Evolutionary conservation across 1,140 invertebrate genomes (phyloP), one percentile per base, ranked within the genome.

Genomic region (Apis cerana): DNA sequence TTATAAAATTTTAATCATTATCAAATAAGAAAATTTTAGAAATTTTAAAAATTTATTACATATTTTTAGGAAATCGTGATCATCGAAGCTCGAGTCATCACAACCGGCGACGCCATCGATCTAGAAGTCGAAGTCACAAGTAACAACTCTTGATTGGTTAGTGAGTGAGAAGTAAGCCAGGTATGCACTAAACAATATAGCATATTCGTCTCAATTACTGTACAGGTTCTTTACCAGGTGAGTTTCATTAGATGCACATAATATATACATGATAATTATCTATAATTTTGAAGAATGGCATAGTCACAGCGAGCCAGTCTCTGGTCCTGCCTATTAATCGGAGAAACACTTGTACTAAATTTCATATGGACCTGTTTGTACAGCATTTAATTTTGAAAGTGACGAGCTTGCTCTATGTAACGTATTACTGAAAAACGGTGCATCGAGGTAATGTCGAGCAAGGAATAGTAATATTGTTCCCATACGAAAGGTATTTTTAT

Each of bases 131-230:
- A 92, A 94, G 92, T 94, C 93, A 91, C 93, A 94, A 94, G 91
- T 94, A 94, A 94, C 93, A 91, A 93, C 91, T 92, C 93, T 94
- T 94, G 94, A 94, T 94, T 94, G 93, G 94, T 94, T 94, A 94
- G 94, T 94, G 93, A 94, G 92, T 94, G 93, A 93, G 92, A 92
- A 93, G 85, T 90, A 88, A 93, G 78, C 90, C 92, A 94, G 94
- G 94, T 94, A 94, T 94, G 94, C 92, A 94, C 90, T 90, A 93
- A 91, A 92, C 84, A 86, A 92, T 93, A 89, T 92, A 94, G 89
- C 91, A 91, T 93, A 93, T 93, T 93, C 93, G 92, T 94, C 92
- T 92, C 94, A 94, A 93, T 94, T 93, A 93, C 91, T 94, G 90
- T 94, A 94, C 93, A 94, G 93, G 91, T 94, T 92, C 87, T 91